Percentiles rank a stretch among this genome's conserved stretches.
Conservation (phyloP, 2,113 vertebrate genomes). For the Clarias batrachus region DNA sequence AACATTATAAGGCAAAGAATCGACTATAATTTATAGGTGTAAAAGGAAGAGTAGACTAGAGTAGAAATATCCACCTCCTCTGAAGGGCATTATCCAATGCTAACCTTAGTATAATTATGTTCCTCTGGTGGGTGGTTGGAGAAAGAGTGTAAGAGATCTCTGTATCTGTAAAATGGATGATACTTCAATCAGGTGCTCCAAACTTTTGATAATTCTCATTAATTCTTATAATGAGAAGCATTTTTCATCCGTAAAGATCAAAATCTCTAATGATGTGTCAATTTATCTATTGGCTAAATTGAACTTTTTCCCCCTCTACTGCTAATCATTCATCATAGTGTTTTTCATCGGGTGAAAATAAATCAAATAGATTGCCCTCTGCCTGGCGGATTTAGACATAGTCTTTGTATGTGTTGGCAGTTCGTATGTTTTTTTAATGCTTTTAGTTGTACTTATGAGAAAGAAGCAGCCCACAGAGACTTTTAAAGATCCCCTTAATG, state of each 20-base stretch:
- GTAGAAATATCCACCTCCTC: slow-evolving; percentile 13
- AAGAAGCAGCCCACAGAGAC: slow-evolving; percentile 36
- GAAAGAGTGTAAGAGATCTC: not conserved
- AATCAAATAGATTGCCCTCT: slow-evolving; percentile 9
- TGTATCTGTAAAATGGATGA: not conserved
- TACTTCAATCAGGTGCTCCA: not conserved
- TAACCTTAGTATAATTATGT: slow-evolving; percentile 21
- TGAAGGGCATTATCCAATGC: slow-evolving; percentile 6
- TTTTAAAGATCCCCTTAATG: slow-evolving; percentile 42
- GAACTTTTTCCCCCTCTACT: not conserved
- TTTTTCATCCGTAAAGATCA: slow-evolving; percentile 23
- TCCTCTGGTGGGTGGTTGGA: not conserved
- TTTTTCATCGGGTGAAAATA: slow-evolving; percentile 37
- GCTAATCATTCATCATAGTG: slow-evolving; percentile 26
- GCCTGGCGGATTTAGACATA: slow-evolving; percentile 26
- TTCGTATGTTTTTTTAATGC: slow-evolving; percentile 26
- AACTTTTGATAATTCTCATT: slow-evolving; percentile 7
- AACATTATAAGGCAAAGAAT: slow-evolving; percentile 30
- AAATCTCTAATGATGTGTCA: not conserved
- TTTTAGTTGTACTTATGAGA: slow-evolving; percentile 41
- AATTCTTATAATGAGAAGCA: not conserved
- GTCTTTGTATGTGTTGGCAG: slow-evolving; percentile 31
- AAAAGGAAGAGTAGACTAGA: slow-evolving; percentile 4
- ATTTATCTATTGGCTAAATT: slow-evolving; percentile 23
- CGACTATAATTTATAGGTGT: slow-evolving; percentile 1